Evolutionary conservation across 2,797 vertebrate species (phyloP).

Genomic region (Nannoperca obscura): DNA sequence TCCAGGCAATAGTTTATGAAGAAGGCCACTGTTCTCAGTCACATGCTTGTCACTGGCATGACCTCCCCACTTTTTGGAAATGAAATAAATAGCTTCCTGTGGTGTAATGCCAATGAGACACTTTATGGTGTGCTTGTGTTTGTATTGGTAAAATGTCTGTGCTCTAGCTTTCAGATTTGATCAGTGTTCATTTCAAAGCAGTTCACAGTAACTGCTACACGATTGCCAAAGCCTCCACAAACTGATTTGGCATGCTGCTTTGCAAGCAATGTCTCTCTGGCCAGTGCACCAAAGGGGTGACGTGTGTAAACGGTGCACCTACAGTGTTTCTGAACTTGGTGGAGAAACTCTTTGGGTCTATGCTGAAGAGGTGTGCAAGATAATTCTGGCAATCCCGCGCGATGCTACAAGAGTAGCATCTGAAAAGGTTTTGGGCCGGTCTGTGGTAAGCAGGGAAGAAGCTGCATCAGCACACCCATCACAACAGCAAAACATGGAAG

Average conservation of each 20-base stretch:
- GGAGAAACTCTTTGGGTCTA: background rate
- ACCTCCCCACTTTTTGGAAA: background rate
- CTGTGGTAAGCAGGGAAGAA: background rate
- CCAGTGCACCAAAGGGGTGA: background rate
- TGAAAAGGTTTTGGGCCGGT: background rate
- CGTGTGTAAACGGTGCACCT: background rate
- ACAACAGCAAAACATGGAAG: background rate
- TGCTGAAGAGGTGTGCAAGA: background rate
- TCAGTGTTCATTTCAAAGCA: background rate
- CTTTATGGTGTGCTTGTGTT: background rate
- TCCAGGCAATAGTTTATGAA: background rate
- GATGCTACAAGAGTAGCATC: background rate
- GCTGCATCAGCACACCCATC: background rate
- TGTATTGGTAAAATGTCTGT: background rate
- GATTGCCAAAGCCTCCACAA: background rate
- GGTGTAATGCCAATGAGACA: background rate
- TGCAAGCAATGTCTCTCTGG: background rate
- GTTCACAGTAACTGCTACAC: background rate
- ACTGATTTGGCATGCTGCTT: background rate
- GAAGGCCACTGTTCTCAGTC: background rate
- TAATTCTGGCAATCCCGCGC: no score
- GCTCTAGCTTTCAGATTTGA: background rate
- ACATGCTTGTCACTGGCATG: background rate
- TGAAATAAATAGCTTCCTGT: background rate
- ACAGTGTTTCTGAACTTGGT: background rate